phyloP scores from a whole-genome alignment of 2,888 invertebrate genomes.

The Sipha maydis region DNA sequence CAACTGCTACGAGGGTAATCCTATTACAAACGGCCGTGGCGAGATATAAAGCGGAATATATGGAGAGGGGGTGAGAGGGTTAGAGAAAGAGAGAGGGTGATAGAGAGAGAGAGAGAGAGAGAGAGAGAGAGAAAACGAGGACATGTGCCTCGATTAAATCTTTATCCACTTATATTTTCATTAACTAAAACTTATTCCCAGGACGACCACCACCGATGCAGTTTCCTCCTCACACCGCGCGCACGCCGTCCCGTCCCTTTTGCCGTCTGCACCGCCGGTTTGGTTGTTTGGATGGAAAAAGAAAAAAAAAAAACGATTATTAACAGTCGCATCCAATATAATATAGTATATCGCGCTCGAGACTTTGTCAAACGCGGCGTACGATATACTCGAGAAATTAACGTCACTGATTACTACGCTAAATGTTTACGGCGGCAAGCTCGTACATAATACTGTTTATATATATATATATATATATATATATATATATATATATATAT shows the following conservation, averaged over 20 bases:
- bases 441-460: not conserved
- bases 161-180: conserved; percentile 62
- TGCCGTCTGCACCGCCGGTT: not conserved
- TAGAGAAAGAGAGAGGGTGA: not conserved
- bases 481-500: no score
- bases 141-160: conserved; percentile 60
- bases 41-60: not conserved
- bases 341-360: not conserved
- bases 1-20: conserved; percentile 46
- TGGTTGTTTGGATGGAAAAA: not conserved
- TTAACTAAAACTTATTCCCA: conserved; percentile 62
- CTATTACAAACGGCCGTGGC: conserved; percentile 46
- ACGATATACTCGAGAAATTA: not conserved
- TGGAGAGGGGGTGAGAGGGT: not conserved
- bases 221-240: not conserved
- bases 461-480: no score
- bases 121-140: conserved; percentile 6
- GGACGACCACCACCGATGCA: conserved; percentile 11
- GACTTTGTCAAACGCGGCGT: not conserved
- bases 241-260: not conserved
- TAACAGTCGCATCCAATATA: conserved; percentile 40
- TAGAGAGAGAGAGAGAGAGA: not conserved
- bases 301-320: not conserved
- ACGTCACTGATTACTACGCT: conserved; percentile 3
- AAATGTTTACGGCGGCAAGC: not conserved